Evolutionary conservation across 1,140 invertebrate genomes (phyloP).

Genomic region (Limonius californicus): DNA sequence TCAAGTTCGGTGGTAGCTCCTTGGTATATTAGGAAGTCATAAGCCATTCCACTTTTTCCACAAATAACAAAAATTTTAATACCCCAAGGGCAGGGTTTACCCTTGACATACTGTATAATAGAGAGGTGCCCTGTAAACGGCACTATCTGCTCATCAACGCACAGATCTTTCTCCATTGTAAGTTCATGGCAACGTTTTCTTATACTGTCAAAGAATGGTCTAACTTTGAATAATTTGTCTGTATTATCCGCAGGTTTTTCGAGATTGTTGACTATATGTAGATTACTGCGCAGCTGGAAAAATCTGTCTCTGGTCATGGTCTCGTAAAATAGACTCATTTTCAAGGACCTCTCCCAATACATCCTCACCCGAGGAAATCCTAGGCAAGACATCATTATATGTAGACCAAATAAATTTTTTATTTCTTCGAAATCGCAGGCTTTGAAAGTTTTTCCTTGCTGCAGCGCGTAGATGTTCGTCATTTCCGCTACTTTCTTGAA

Average conservation of each 20-base stretch:
- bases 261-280: too few species aligned
- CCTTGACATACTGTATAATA: conserved; percentile 25
- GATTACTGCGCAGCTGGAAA: conserved; percentile 29
- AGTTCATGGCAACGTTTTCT: too few species aligned
- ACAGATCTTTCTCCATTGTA: neutral
- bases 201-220: conserved; percentile 33
- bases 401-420: neutral
- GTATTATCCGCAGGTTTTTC: too few species aligned
- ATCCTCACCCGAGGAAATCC: too few species aligned
- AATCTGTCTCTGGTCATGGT: conserved; percentile 26
- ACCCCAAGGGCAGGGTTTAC: conserved; percentile 18
- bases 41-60: conserved; percentile 16
- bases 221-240: too few species aligned
- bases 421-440: neutral
- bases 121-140: neutral
- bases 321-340: too few species aligned
- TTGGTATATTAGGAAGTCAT: conserved; percentile 17
- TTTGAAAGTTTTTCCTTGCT: too few species aligned
- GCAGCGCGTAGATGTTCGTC: too few species aligned
- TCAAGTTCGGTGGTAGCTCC: conserved; percentile 17
- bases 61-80: conserved; percentile 22
- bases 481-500: too few species aligned
- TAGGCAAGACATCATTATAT: neutral
- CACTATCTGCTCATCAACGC: too few species aligned
- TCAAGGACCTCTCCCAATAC: too few species aligned